A percentile compares a stretch with the other conserved stretches of the same genome.
Conservation (phyloP, 2,888 invertebrate genomes). For the Acleris sparsana region DNA sequence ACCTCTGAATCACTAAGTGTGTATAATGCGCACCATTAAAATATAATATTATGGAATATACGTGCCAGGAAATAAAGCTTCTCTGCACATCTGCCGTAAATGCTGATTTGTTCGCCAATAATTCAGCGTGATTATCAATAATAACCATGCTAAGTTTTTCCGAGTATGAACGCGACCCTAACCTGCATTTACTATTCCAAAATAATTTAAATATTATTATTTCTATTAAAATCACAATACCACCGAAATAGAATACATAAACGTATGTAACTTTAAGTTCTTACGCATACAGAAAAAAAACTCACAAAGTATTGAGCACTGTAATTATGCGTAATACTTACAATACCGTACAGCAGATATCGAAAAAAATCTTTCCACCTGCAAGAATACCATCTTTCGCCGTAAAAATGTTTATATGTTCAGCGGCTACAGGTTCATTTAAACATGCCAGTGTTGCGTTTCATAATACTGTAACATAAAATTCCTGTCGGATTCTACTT, state of each 20-base stretch:
- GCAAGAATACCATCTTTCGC: constrained; percentile 6
- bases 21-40: constrained; percentile 42
- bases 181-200: constrained; percentile 57
- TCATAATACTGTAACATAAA: constrained; percentile 36
- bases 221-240: constrained; percentile 65
- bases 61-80: constrained; percentile 40
- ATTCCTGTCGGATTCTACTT: constrained; percentile 44
- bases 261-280: constrained; percentile 54
- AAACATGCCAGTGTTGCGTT: neutral
- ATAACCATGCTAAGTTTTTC: constrained; percentile 52
- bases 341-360: constrained; percentile 18
- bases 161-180: constrained; percentile 47
- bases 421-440: constrained; percentile 7
- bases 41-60: constrained; percentile 42
- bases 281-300: constrained; percentile 53
- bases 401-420: constrained; percentile 22
- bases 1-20: constrained; percentile 19
- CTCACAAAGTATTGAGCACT: constrained; percentile 57
- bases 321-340: constrained; percentile 48
- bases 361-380: constrained; percentile 23
- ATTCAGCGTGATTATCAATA: constrained; percentile 56
- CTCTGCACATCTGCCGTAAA: constrained; percentile 40
- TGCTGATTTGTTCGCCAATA: constrained; percentile 57
- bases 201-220: constrained; percentile 66
- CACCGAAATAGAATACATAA: constrained; percentile 50